Evolutionary conservation across 2,888 invertebrate genomes (phyloP), one percentile per base, ranked within the genome.

Genomic region (Uropetala carovei): DNA sequence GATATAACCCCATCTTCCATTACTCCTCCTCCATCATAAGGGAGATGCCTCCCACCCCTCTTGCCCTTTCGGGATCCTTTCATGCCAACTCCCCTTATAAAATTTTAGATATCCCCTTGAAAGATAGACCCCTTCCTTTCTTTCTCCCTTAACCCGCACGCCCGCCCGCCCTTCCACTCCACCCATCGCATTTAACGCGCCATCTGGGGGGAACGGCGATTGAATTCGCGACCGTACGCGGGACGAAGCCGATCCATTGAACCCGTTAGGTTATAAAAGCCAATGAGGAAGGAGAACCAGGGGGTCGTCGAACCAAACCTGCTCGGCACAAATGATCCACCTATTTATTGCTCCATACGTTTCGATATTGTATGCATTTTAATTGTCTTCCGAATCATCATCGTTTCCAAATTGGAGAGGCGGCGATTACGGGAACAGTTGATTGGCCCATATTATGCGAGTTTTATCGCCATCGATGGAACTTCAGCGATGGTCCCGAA

Each of bases 261-360:
- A 27, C 10, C 75, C 75, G 75, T 75, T 75, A 27, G 27, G 27
- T 22, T 27, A 27, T 27, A 27, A 18, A 75, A 75, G 22, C 75
- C 75, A 75, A 75, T 75, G 75, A 75, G 75, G 75, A 22, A 27
- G 11, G 27, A 75, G 68, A n/a, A 43, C 22, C n/a, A 68, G 75
- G 75, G 75, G 27, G 22, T 43, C 43, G 22, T 27, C 22, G 27
- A 75, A 27, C 22, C 22, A 27, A 75, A 75, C 27, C 13, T 22
- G 75, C 27, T 75, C 14, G 75, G 75, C 22, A 75, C 13, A 27
- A 43, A 75, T 22, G 22, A 75, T 75, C 27, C 22, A 27, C 75
- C 75, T 75, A 75, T 75, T 75, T 75, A 75, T 75, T 75, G 27
- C 75, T 75, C 75, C 75, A 22, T n/a, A 22, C 22, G 75, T 75